A percentile compares a stretch with the other conserved stretches of the same genome.
These are phyloP conservation scores for Idaea aversata DNA, from an alignment of 2,888 invertebrate species.

Conservation along the genomic window DNA sequence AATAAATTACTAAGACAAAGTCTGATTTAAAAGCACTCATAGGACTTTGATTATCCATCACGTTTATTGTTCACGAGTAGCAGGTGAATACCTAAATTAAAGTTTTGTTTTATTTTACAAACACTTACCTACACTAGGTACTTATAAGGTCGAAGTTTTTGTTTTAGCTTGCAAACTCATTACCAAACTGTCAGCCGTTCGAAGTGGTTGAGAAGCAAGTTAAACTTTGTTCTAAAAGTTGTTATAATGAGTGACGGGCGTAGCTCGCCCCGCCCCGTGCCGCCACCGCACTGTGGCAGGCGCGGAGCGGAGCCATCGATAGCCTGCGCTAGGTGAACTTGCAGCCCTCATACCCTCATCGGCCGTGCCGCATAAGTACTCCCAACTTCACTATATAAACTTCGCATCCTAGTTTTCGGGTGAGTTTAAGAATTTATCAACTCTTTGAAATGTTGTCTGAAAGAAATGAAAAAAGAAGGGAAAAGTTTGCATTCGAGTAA, in stretches of 20 bases:
- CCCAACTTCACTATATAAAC: neutral
- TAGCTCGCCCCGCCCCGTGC: constrained; percentile 28
- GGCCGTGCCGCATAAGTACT: neutral
- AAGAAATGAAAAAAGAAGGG: neutral
- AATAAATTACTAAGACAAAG: too few species aligned
- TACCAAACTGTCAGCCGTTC: constrained; percentile 61
- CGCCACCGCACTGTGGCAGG: constrained; percentile 32
- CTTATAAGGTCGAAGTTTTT: constrained; percentile 30
- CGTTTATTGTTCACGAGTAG: neutral
- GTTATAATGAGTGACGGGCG: constrained; percentile 56
- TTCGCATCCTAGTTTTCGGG: neutral
- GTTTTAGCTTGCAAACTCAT: constrained; percentile 58
- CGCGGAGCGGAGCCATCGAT: constrained; percentile 6
- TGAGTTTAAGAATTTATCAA: neutral
- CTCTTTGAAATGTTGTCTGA: neutral
- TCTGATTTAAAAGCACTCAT: neutral
- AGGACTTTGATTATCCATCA: neutral
- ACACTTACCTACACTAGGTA: neutral
- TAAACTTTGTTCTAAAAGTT: constrained; percentile 40
- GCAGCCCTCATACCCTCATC: constrained; percentile 4
- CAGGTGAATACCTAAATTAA: neutral
- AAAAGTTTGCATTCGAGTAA: neutral
- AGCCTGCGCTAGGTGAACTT: constrained; percentile 18
- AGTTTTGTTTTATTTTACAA: constrained; percentile 1
- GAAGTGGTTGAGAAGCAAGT: constrained; percentile 36